Conservation (phyloP, 1,140 invertebrate species). For the Leptopilina clavipes region DNA sequence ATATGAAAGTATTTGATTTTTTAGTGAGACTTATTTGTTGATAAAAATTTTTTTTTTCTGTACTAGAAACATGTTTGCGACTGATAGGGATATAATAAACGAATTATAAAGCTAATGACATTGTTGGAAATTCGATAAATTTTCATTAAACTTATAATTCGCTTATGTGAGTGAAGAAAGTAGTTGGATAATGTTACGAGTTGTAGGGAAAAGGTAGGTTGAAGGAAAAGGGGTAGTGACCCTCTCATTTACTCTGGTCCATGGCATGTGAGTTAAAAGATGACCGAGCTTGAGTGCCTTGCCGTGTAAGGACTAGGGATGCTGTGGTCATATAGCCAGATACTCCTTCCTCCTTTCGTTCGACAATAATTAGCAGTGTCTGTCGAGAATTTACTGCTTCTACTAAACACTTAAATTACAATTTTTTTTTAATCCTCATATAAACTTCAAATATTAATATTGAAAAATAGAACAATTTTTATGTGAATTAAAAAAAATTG, state of each 20-base stretch:
- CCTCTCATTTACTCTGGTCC: conserved; percentile 35
- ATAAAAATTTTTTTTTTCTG: background rate
- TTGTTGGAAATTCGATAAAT: background rate
- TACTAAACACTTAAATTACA: background rate
- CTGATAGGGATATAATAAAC: background rate
- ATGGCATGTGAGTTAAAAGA: conserved; percentile 68
- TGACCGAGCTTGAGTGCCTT: conserved; percentile 71
- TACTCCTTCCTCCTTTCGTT: conserved; percentile 61
- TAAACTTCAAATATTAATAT: no score
- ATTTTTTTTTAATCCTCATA: background rate
- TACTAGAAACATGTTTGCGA: background rate
- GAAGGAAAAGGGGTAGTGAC: conserved; percentile 45
- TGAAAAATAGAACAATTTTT: no score
- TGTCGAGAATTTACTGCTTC: background rate
- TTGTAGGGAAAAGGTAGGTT: conserved; percentile 34
- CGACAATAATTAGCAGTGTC: conserved; percentile 62
- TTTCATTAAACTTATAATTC: conserved; percentile 17
- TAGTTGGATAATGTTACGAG: background rate
- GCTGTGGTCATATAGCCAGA: conserved; percentile 33
- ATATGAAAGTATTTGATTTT: no score
- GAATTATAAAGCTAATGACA: background rate
- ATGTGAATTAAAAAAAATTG: no score
- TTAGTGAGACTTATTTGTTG: background rate
- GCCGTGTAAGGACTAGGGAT: conserved; percentile 58
- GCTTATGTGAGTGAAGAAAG: background rate